Conservation (phyloP, 2,113 vertebrate species). For the Ciconia boyciana region DNA sequence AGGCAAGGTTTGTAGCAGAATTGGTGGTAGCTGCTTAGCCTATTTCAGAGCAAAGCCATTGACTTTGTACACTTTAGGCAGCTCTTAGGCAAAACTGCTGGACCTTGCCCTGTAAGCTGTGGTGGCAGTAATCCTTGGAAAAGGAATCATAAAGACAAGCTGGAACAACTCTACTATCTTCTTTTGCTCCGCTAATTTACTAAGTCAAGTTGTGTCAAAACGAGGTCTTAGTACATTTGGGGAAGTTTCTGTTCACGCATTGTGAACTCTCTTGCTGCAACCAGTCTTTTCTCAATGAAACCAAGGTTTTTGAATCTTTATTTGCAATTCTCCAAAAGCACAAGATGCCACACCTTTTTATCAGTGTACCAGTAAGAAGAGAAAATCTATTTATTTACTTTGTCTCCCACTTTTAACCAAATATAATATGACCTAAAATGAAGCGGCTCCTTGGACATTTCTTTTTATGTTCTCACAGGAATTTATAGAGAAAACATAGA, state of each 20-base stretch:
- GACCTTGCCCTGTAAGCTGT: not conserved
- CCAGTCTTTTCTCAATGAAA: not conserved
- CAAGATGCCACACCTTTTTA: not conserved
- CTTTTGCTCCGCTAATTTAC: not conserved
- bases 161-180: not conserved
- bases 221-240: not conserved
- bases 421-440: constrained; percentile 1
- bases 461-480: not conserved
- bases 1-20: not conserved
- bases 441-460: not conserved
- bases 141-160: not conserved
- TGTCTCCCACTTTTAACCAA: not conserved
- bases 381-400: not conserved
- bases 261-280: not conserved
- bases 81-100: not conserved
- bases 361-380: not conserved
- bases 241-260: not conserved
- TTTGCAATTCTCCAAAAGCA: not conserved
- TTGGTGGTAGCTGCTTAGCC: not conserved
- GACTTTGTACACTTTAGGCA: not conserved
- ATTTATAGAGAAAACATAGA: not conserved
- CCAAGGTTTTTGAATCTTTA: not conserved
- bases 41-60: not conserved
- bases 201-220: not conserved
- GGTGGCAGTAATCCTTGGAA: not conserved